A percentile compares a stretch with the other conserved stretches of the same genome.
These are phyloP conservation scores for Atherinomorus stipes DNA, from an alignment of 2,113 vertebrate species.

Conservation along the genomic window DNA sequence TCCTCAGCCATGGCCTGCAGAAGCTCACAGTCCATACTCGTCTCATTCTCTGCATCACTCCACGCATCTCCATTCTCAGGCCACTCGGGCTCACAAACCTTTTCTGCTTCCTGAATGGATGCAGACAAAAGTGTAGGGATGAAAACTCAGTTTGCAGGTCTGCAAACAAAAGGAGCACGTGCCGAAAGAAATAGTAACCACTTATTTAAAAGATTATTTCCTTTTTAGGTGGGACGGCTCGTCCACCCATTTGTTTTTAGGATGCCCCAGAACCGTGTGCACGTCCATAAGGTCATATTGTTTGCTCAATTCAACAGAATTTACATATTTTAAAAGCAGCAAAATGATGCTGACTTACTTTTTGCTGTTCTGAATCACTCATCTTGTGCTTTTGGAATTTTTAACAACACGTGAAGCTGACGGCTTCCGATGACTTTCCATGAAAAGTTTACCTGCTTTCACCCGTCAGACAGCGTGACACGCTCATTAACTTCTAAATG, in stretches of 20 bases:
- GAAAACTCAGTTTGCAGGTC: background rate
- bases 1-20: constrained; percentile 88
- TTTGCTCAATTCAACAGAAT: background rate
- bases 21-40: constrained; percentile 79
- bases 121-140: background rate
- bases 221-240: too few species aligned
- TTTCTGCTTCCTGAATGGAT: constrained; percentile 35
- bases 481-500: constrained; percentile 71
- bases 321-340: background rate
- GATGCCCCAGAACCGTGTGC: background rate
- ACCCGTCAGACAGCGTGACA: background rate
- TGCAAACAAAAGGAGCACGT: too few species aligned
- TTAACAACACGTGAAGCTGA: constrained; percentile 12
- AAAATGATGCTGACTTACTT: constrained; percentile 65
- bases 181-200: too few species aligned
- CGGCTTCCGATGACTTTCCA: constrained; percentile 24
- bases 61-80: constrained; percentile 84
- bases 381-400: constrained; percentile 41
- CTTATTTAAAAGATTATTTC: too few species aligned
- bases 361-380: constrained; percentile 73
- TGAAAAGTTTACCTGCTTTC: constrained; percentile 14
- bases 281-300: background rate
- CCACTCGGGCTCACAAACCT: constrained; percentile 68
- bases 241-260: background rate
- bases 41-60: constrained; percentile 73